Conservation (phyloP, 2,797 vertebrate species). For the Chaetophractus vellerosus region DNA sequence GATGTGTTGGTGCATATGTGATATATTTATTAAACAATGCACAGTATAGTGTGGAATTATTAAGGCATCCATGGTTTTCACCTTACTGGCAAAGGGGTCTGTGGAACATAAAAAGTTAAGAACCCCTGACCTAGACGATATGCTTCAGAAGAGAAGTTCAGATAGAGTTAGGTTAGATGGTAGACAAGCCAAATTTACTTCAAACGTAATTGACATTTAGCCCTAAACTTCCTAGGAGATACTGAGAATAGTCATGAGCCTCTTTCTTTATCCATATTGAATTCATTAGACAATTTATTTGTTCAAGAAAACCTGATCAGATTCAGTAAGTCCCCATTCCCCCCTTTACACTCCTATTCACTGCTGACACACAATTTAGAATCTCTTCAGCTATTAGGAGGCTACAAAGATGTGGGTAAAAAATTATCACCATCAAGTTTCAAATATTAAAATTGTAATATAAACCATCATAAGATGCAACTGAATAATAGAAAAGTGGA, state of each 20-base stretch:
- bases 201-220: not conserved
- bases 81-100: too few species aligned
- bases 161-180: not conserved
- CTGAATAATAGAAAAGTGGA: conserved; percentile 52
- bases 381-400: not conserved
- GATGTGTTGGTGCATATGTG: too few species aligned
- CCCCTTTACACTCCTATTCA: not conserved
- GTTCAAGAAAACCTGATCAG: not conserved
- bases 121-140: not conserved
- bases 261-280: not conserved
- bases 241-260: fast-evolving
- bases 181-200: not conserved
- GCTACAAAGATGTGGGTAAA: not conserved
- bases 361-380: not conserved
- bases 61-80: too few species aligned
- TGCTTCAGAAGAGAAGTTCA: not conserved
- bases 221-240: not conserved
- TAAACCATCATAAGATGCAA: conserved; percentile 23
- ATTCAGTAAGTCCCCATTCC: not conserved
- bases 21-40: too few species aligned
- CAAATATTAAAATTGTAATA: conserved; percentile 38
- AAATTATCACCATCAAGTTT: not conserved
- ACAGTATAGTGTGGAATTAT: too few species aligned
- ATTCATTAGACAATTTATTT: not conserved
- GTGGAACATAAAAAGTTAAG: too few species aligned